phyloP scores from a whole-genome alignment of 2,888 invertebrate genomes.

The Drosophila neotestacea region DNA sequence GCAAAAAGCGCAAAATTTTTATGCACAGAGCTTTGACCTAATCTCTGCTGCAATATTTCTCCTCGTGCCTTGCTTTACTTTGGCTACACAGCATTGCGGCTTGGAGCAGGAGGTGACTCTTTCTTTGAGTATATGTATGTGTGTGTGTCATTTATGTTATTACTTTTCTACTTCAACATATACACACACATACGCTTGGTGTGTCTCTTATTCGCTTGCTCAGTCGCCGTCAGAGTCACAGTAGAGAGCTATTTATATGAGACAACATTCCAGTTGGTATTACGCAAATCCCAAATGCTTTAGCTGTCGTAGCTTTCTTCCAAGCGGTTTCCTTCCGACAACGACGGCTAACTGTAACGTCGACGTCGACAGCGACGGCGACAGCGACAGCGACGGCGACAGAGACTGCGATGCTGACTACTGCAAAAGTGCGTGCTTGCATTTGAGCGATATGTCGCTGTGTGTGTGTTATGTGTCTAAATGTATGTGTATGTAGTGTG shows the following conservation, averaged over 20 bases:
- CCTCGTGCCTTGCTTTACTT: slow-evolving; percentile 64
- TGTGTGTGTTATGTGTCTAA: slow-evolving; percentile 15
- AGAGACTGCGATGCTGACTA: slow-evolving; percentile 42
- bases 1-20: slow-evolving; percentile 63
- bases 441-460: slow-evolving; percentile 60
- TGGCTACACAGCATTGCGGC: slow-evolving; percentile 46
- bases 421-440: slow-evolving; percentile 79
- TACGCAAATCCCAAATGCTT: slow-evolving; percentile 81
- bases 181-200: slow-evolving; percentile 2
- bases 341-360: slow-evolving; percentile 53
- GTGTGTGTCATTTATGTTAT: slow-evolving; percentile 68
- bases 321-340: slow-evolving; percentile 74
- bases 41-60: slow-evolving; percentile 81
- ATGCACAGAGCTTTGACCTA: slow-evolving; percentile 82
- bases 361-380: slow-evolving; percentile 9
- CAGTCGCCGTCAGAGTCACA: slow-evolving; percentile 31
- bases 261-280: slow-evolving; percentile 81
- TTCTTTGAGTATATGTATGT: slow-evolving; percentile 25
- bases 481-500: slow-evolving; percentile 2
- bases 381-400: slow-evolving; percentile 10
- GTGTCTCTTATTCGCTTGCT: slow-evolving; percentile 20
- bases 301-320: slow-evolving; percentile 80
- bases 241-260: slow-evolving; percentile 75
- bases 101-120: slow-evolving; percentile 12
- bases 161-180: slow-evolving; percentile 59